Percentiles rank a stretch among this genome's conserved stretches.
Evolutionary conservation across 2,888 invertebrate species (phyloP).

Genomic region (Torymus texanus): DNA sequence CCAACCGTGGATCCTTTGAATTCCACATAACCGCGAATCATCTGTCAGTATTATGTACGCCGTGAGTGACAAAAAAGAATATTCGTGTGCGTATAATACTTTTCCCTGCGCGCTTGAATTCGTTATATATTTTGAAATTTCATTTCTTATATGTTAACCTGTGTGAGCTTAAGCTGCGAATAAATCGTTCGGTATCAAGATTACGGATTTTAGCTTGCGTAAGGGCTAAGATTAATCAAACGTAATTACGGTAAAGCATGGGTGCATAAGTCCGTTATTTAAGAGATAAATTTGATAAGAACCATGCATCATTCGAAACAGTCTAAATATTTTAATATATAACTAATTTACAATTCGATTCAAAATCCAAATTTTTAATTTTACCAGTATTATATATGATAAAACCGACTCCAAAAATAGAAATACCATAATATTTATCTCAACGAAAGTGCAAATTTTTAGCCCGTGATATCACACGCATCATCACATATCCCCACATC

Average conservation of each 20-base stretch:
- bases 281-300: too few relatives aligned
- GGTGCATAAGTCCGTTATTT: too few relatives aligned
- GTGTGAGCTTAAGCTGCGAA: background rate
- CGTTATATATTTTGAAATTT: constrained; percentile 22
- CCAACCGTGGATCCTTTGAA: constrained; percentile 21
- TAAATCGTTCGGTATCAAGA: background rate
- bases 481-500: background rate
- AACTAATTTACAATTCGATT: too few relatives aligned
- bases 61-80: constrained; percentile 59
- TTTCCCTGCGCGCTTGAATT: background rate
- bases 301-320: too few relatives aligned
- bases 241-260: too few relatives aligned
- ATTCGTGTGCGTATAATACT: background rate
- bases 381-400: too few relatives aligned
- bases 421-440: background rate
- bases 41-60: constrained; percentile 70
- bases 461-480: background rate
- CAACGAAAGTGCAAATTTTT: constrained; percentile 1
- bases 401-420: too few relatives aligned
- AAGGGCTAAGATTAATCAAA: too few relatives aligned
- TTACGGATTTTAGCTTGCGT: too few relatives aligned
- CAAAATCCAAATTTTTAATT: too few relatives aligned
- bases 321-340: too few relatives aligned
- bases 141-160: background rate
- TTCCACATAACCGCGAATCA: constrained; percentile 62